Evolutionary conservation across 2,888 invertebrate genomes (phyloP), one percentile per base, ranked within the genome.

Genomic region (Limnephilus auricula): DNA sequence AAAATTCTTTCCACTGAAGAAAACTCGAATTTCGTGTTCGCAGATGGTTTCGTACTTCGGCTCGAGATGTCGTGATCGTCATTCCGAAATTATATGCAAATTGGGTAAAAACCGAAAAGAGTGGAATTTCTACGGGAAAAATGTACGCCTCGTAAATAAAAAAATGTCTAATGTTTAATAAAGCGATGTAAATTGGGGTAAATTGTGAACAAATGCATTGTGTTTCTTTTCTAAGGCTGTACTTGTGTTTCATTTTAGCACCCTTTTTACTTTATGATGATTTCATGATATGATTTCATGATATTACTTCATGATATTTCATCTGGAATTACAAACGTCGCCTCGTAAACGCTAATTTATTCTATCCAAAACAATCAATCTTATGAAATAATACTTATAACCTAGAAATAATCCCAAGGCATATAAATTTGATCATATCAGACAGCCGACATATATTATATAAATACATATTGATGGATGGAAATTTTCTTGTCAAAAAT

Each of bases 31-130:
- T 40, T 65, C 25, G 65, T 9, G n/a, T 65, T 9, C 65, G 65
- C 9, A n/a, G 65, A 65, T 9, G 84, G 45, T 85, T 85, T 37
- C 40, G 40, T 45, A 40, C n/a, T 40, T 85, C 84, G 13, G 40
- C 37, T 15, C 30, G 25, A 85, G 84, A 87, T 87, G 87, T 87
- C 65, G 87, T 65, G 50, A 78, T 34, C 34, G 78, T 87, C 50
- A 50, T 50, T 15, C 50, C n/a, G 87, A 87, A 87, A 87, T 87
- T 32, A 65, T 65, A 87, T 87, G 87, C 34, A 87, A 87, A 87
- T 87, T 87, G 87, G 32, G 34, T 78, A 87, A 65, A 87, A 87
- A 87, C 50, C 65, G 78, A 87, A 87, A 87, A 87, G 87, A 65
- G 87, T 87, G 34, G 34, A 87, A 87, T 65, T 83, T 40, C 13